Evolutionary conservation across 2,113 vertebrate species (phyloP), one percentile per base, ranked within the genome.

Genomic region (Anser brachyrhynchus): DNA sequence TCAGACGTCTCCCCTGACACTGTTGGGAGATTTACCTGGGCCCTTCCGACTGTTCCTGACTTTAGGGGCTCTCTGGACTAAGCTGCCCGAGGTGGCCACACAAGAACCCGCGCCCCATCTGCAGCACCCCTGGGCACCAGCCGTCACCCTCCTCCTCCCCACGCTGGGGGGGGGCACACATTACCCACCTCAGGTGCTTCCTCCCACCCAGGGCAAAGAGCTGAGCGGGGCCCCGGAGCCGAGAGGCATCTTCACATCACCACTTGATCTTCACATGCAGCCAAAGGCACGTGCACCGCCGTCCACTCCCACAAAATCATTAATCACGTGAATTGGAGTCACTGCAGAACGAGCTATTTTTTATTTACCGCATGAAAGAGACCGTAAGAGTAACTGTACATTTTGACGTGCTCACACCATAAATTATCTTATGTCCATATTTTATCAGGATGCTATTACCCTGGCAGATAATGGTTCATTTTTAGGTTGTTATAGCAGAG

Each of bases 381-480:
- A 39, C 46, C 18, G 59, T 33, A 15, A 43, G 75, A 89, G 70
- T 20, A 62, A 61, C 83, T 87, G 61, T 23, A 92, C 92, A 64
- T 87, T 89, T 83, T 87, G 96, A 90, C 92, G 61, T 61, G 37
- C 25, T 96, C 95, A 65, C 20, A 80, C 90, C 97, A 92, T 97
- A 96, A 97, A 97, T 97, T 95, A 96, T 92, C 62, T 43, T 16
- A 46, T 91, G 90, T 31, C 96, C 86, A 77, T 94, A 95, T 96
- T 97, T 96, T 96, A 97, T 95, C 96, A 93, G 92, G 95, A 72
- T 93, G 95, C 95, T 85, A 96, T 96, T 95, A 91, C 96, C 96
- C 97, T 61, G 97, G 97, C 78, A 97, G 98, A 98, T 98, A 96
- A 98, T 92, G 95, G 97, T 92, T 97, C 98, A 89, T 97, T 97